These are phyloP conservation scores for Thalassaphorura encarpata DNA, from an alignment of 1,140 invertebrate species.

Conservation along the genomic window DNA sequence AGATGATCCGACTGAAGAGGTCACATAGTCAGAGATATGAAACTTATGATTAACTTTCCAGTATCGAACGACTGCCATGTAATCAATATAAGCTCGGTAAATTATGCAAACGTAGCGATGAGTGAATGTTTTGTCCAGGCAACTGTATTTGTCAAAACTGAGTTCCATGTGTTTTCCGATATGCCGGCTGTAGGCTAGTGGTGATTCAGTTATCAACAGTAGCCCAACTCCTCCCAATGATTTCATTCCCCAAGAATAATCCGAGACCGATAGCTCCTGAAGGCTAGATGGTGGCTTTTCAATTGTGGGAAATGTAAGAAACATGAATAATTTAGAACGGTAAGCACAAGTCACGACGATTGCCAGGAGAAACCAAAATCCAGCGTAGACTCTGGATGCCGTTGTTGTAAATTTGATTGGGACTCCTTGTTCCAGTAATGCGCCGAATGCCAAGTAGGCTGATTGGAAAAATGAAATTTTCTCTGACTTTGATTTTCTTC, in stretches of 20 bases:
- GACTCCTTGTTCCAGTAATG: slow-evolving; percentile 25
- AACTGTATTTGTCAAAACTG: slow-evolving; percentile 23
- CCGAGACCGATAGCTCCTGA: slow-evolving; percentile 8
- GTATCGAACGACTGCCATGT: slow-evolving; percentile 23
- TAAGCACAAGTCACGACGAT: slow-evolving; percentile 26
- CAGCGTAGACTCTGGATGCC: slow-evolving; percentile 10
- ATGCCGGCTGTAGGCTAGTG: slow-evolving; percentile 19
- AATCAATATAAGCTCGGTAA: slow-evolving; percentile 30
- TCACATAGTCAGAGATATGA: slow-evolving; percentile 27
- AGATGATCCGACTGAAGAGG: slow-evolving; percentile 28
- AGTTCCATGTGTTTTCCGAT: slow-evolving; percentile 25
- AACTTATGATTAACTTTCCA: slow-evolving; percentile 26
- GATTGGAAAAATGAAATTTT: slow-evolving; percentile 10
- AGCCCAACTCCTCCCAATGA: slow-evolving; percentile 25
- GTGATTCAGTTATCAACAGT: slow-evolving; percentile 27
- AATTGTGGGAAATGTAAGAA: slow-evolving; percentile 25
- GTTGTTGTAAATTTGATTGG: slow-evolving; percentile 7
- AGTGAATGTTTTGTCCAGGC: slow-evolving; percentile 23
- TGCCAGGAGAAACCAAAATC: slow-evolving; percentile 24
- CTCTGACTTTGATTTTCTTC: neutral
- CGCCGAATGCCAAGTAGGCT: slow-evolving; percentile 19
- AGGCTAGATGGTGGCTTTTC: slow-evolving; percentile 22
- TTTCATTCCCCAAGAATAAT: slow-evolving; percentile 26
- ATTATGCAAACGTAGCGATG: slow-evolving; percentile 23
- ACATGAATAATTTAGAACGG: slow-evolving; percentile 26